Base-by-base conservation (phyloP, 2,113 vertebrate species). In the Pygoscelis adeliae region DNA sequence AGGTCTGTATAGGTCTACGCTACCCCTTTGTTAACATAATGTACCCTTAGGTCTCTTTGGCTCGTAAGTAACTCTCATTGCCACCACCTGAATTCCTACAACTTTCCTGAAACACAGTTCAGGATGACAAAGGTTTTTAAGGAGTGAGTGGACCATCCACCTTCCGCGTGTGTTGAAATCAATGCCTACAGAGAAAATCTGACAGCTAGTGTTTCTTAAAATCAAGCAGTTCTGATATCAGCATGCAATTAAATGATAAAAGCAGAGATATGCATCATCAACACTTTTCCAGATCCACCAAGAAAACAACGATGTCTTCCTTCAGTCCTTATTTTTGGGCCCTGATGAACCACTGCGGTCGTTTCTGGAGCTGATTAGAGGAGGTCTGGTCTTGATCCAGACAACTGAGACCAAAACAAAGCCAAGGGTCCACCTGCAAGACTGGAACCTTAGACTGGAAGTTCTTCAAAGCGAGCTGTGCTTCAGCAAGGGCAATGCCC, bases 1-100 rank as follows among this genome's bases (percentile, higher is more conserved):
- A 36, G 26, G 6, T 26, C 52, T 3, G 0, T 19, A 20, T 3
- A 38, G 38, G 32, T 63, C 63, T 61, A 18, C 3, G 0, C 34
- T 70, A 38, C 6, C 19, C 10, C 55, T 74, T 8, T 47, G 40
- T 10, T 53, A 83, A 63, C 9, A 30, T 34, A 15, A 59, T 1
- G 9, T 42, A 69, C 27, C 40, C 29, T 14, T 16, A 22, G 29
- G 38, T 53, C 62, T 76, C 83, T 61, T 23, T 13, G 74, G 55
- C 14, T 87, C 3, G 1, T 18, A 30, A 44, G 6, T 9, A 82
- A 34, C 46, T 27, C 30, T 34, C 19, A 15, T 6, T 55, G 71
- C 16, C 49, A 56, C 10, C 44, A 47, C 46, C 8, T 53, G 49
- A 86, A 65, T 42, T 62, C 72, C 72, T 52, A 1, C 5, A 36